Evolutionary conservation across 2,113 vertebrate genomes (phyloP).

Genomic region (Cinclus cinclus): DNA sequence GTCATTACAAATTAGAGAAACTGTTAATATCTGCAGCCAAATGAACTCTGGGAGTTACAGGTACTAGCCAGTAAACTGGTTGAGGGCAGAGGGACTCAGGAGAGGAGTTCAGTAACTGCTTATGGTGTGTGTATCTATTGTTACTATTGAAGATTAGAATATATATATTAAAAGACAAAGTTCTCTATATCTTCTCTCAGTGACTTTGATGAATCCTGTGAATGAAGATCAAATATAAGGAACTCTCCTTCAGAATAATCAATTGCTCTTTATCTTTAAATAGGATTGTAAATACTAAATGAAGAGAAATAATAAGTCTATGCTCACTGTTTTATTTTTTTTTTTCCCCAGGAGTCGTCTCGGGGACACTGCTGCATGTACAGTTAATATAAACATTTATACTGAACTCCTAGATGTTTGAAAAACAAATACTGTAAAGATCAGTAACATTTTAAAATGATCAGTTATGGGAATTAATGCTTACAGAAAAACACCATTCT

Average conservation of each 20-base stretch:
- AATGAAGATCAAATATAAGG: not conserved
- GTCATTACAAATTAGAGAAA: slow-evolving; percentile 79
- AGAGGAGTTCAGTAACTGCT: not conserved
- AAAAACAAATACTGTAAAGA: slow-evolving; percentile 73
- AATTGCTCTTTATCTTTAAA: not conserved
- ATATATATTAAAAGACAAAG: not conserved
- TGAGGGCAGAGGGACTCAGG: slow-evolving; percentile 3
- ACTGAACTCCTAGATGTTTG: slow-evolving; percentile 58
- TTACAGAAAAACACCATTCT: slow-evolving; percentile 72
- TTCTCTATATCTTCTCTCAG: not conserved
- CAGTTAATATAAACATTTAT: slow-evolving; percentile 63
- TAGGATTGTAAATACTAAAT: not conserved
- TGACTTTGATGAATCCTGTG: not conserved
- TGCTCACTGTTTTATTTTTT: not conserved
- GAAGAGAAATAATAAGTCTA: not conserved
- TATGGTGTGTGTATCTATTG: not conserved
- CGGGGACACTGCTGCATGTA: slow-evolving; percentile 48
- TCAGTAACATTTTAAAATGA: slow-evolving; percentile 74
- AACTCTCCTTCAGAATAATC: not conserved
- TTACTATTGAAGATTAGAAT: not conserved
- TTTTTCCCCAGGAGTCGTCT: slow-evolving; percentile 13
- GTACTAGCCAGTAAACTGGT: slow-evolving; percentile 60
- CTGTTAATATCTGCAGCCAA: slow-evolving; percentile 75
- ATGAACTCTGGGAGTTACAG: slow-evolving; percentile 72
- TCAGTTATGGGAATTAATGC: slow-evolving; percentile 76